Base-by-base conservation (phyloP, 2,113 vertebrate genomes). In the Numida meleagris region DNA sequence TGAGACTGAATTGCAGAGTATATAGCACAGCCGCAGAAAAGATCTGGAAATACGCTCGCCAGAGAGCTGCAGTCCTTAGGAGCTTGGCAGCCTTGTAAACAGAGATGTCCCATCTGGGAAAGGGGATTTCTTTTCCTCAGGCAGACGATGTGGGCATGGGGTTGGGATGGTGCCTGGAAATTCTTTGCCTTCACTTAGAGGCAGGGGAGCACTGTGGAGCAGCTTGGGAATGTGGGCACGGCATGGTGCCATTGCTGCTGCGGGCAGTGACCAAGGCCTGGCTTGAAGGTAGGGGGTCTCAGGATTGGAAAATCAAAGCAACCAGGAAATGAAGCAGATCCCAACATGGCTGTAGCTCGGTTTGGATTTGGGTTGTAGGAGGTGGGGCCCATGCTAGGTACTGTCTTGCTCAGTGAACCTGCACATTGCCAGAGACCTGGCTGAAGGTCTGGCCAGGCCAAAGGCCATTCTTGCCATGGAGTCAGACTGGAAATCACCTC, bases 1-100 rank as follows among this genome's bases (percentile, higher is more conserved):
- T 79, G 90, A 92, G 96, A 58, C 93, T 81, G 77, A 96, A 94
- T 90, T 92, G 92, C 93, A 83, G 88, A 91, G 72, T 80, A 86
- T 63, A 77, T 24, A 94, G 77, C 62, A 50, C 86, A 93, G 93
- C 46, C 70, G 0, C 85, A 94, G 93, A 94, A 95, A 95, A 86
- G 90, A 81, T 94, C 92, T 96, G 96, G 92, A 95, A 95, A 83
- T 89, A 66, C 43, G 36, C 93, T 93, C 61, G 68, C 89, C 4
- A 1, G 14, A 94, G 86, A 85, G 70, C 65, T 90, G 82, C 71
- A 72, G 74, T 50, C 23, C 79, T 94, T 46, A 45, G 95, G 42
- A 93, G 42, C 45, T 78, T 94, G 95, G 88, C 80, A 94, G 86
- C 27, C 45, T 67, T 92, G 57, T 77, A 91, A 85, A 80, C 66